These are phyloP conservation scores for Potorous gilbertii DNA, from an alignment of 2,797 vertebrate genomes.

Conservation along the genomic window DNA sequence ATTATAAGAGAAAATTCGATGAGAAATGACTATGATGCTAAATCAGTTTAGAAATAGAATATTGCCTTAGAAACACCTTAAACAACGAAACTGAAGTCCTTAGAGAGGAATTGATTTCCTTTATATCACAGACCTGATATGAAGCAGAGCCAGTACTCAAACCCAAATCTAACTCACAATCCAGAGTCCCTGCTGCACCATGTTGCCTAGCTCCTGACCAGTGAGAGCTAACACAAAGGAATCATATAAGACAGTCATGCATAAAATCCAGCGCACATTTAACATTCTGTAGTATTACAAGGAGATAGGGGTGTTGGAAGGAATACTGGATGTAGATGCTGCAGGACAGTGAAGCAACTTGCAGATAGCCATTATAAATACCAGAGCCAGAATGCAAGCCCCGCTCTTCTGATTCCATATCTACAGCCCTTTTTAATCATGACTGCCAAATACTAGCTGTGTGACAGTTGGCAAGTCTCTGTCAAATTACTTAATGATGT, in stretches of 20 bases:
- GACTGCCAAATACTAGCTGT: neutral
- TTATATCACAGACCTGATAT: too few relatives aligned
- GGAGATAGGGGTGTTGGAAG: neutral
- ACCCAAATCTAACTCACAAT: neutral
- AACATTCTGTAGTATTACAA: neutral
- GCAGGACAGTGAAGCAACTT: neutral
- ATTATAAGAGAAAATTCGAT: neutral
- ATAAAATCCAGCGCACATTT: neutral
- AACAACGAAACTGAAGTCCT: neutral
- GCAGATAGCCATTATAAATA: neutral
- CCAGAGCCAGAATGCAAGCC: neutral
- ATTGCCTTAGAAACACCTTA: neutral
- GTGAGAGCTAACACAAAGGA: neutral
- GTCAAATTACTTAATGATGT: neutral
- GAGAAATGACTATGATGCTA: neutral
- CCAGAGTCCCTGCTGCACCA: neutral
- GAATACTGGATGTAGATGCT: neutral
- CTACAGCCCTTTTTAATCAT: neutral
- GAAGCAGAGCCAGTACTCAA: too few relatives aligned
- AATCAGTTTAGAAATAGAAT: neutral
- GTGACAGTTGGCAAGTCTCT: neutral
- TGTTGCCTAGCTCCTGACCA: neutral
- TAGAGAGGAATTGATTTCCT: too few relatives aligned
- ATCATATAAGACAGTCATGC: neutral
- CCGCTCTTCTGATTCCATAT: neutral